Conservation (phyloP, 2,888 invertebrate species). For the Leptura quadrifasciata region DNA sequence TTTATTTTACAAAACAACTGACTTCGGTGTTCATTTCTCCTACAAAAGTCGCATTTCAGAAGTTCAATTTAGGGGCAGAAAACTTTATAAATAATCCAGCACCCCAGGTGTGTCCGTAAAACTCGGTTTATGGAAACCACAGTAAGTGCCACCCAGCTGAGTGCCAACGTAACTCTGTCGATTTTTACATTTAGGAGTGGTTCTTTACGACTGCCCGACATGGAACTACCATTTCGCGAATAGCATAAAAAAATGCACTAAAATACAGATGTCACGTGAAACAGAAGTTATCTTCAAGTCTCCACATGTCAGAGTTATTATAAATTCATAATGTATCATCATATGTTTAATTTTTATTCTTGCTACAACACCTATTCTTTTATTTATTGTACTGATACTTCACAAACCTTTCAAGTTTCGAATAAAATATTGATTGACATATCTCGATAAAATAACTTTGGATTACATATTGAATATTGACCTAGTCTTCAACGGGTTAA, state of each 20-base stretch:
- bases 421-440: too few species aligned
- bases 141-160: constrained; percentile 10
- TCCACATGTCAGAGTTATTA: too few species aligned
- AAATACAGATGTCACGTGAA: background rate
- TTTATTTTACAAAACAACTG: background rate
- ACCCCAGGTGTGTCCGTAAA: constrained; percentile 6
- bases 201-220: constrained; percentile 12
- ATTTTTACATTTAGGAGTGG: constrained; percentile 10
- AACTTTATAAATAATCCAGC: constrained; percentile 11
- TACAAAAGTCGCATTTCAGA: background rate
- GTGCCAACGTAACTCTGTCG: constrained; percentile 17
- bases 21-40: background rate
- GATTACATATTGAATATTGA: too few species aligned
- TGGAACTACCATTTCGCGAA: constrained; percentile 13
- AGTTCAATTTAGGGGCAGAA: background rate
- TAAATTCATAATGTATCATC: too few species aligned
- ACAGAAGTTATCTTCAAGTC: too few species aligned
- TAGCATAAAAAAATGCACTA: constrained; percentile 4
- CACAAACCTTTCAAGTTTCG: too few species aligned
- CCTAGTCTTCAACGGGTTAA: too few species aligned
- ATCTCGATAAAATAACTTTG: too few species aligned
- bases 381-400: too few species aligned
- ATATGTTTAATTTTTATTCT: too few species aligned
- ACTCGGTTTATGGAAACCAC: constrained; percentile 1
- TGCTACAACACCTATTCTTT: too few species aligned